Evolutionary conservation across 2,113 vertebrate genomes (phyloP).

Genomic region (Montifringilla adamsi): DNA sequence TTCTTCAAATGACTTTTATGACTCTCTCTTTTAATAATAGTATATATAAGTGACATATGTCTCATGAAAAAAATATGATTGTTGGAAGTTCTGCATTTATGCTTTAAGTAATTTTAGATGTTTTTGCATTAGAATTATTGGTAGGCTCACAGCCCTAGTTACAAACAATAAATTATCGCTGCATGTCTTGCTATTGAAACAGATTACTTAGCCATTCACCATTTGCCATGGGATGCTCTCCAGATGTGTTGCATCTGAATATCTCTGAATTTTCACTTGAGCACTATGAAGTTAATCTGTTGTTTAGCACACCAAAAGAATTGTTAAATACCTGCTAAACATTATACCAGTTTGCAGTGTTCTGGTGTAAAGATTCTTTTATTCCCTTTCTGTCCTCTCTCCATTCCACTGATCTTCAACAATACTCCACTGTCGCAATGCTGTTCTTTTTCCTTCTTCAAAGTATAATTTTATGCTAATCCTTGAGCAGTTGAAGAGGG

Average conservation of each 20-base stretch:
- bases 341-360: conserved; percentile 50
- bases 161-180: conserved; percentile 75
- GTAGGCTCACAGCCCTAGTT: conserved; percentile 48
- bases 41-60: neutral
- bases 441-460: conserved; percentile 54
- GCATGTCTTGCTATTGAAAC: conserved; percentile 70
- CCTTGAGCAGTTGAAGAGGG: conserved; percentile 67
- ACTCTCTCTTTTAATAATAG: neutral
- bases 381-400: conserved; percentile 44
- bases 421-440: conserved; percentile 70
- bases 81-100: neutral
- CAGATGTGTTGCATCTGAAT: conserved; percentile 80
- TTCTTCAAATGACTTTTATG: neutral
- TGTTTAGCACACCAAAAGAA: conserved; percentile 75
- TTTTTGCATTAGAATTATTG: conserved; percentile 61
- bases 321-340: conserved; percentile 72
- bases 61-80: neutral
- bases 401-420: conserved; percentile 62
- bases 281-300: conserved; percentile 65
- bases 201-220: conserved; percentile 76
- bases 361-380: conserved; percentile 36
- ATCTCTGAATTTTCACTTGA: conserved; percentile 67
- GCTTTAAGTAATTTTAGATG: conserved; percentile 16
- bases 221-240: conserved; percentile 77
- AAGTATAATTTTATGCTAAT: conserved; percentile 81